A percentile compares a stretch with the other conserved stretches of the same genome.
Conservation (phyloP, 2,888 invertebrate genomes). For the Cheilosia impressa region DNA sequence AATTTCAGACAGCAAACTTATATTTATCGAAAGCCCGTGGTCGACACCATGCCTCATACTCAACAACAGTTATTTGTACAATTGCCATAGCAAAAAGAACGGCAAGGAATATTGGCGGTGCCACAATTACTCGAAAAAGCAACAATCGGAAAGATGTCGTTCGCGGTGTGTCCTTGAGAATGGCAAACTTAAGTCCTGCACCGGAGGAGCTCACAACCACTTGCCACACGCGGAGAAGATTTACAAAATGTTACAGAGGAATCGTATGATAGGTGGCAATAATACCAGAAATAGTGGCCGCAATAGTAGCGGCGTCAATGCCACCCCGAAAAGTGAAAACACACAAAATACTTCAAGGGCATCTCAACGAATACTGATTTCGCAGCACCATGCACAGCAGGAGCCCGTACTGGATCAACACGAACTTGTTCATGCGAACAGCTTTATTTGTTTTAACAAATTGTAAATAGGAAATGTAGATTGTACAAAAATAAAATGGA, state of each 20-base stretch:
- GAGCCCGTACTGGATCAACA: conserved; percentile 28
- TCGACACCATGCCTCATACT: conserved; percentile 83
- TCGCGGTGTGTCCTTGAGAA: conserved; percentile 83
- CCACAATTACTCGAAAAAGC: conserved; percentile 83
- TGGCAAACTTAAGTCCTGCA: conserved; percentile 81
- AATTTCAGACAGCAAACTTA: conserved; percentile 78
- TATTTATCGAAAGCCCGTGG: conserved; percentile 83
- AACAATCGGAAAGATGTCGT: conserved; percentile 82
- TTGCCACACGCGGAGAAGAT: conserved; percentile 83
- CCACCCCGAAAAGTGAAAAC: neutral
- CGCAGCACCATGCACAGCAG: conserved; percentile 29
- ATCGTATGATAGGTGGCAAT: conserved; percentile 76
- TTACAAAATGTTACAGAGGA: conserved; percentile 81
- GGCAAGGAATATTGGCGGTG: conserved; percentile 84
- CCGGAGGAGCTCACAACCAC: conserved; percentile 83
- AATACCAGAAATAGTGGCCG: conserved; percentile 17
- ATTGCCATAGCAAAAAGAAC: conserved; percentile 83
- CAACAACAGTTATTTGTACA: conserved; percentile 82
- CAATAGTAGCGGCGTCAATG: neutral
- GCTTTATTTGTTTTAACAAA: conserved; percentile 63
- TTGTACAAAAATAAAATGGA: conserved; percentile 32
- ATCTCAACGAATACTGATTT: conserved; percentile 36
- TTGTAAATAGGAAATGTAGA: conserved; percentile 48
- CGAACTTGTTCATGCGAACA: conserved; percentile 36
- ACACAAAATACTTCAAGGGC: conserved; percentile 23